phyloP scores from a whole-genome alignment of 2,113 vertebrate genomes.

The Chascanopsetta lugubris region DNA sequence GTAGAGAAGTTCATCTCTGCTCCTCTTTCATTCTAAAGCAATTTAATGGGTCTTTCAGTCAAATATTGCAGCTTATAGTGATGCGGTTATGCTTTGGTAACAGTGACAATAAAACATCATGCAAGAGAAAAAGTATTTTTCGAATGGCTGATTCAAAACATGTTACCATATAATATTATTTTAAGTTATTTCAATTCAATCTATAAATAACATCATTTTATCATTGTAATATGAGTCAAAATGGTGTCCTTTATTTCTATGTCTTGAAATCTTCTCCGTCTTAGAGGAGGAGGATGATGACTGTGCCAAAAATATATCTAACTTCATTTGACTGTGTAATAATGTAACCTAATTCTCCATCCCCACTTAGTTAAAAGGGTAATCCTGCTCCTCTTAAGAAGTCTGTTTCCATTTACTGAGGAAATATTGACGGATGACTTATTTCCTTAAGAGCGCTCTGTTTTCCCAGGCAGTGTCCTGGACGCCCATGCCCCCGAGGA shows the following conservation, averaged over 20 bases:
- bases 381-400: constrained; percentile 55
- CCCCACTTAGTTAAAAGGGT: constrained; percentile 46
- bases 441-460: constrained; percentile 67
- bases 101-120: too few species aligned
- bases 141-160: background rate
- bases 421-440: constrained; percentile 71
- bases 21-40: constrained; percentile 41
- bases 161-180: too few species aligned
- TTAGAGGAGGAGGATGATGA: background rate
- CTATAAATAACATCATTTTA: background rate
- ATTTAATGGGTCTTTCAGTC: constrained; percentile 40
- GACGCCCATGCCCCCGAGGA: constrained; percentile 55
- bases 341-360: constrained; percentile 13
- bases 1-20: constrained; percentile 7
- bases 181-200: background rate
- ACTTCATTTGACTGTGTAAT: constrained; percentile 20
- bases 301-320: constrained; percentile 15
- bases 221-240: background rate
- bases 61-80: constrained; percentile 37
- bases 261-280: constrained; percentile 3
- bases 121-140: constrained; percentile 8
- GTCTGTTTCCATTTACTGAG: constrained; percentile 69
- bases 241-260: background rate
- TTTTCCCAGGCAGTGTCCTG: constrained; percentile 62
- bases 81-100: constrained; percentile 30